Conservation (phyloP, 2,113 vertebrate species). For the Lycaon pictus region DNA sequence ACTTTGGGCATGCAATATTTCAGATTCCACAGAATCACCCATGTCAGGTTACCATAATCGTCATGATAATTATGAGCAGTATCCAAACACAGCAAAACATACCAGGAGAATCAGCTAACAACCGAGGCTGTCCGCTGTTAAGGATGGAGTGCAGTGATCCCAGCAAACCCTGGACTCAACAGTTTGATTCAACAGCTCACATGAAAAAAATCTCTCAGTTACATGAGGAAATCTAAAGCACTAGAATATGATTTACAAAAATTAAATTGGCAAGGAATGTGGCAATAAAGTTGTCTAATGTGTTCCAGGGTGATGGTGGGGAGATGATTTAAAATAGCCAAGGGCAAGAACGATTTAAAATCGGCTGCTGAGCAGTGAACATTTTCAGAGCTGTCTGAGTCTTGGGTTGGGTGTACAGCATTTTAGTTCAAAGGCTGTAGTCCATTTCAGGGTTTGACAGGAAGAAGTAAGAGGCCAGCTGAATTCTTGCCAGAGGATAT, state of each 20-base stretch:
- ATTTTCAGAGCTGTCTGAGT: constrained; percentile 54
- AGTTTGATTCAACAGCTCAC: constrained; percentile 18
- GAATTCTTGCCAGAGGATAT: constrained; percentile 69
- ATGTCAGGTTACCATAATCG: neutral
- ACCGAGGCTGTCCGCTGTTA: neutral
- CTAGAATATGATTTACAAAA: constrained; percentile 79
- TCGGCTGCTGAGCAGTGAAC: constrained; percentile 44
- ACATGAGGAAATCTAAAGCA: constrained; percentile 41
- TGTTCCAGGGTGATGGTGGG: constrained; percentile 63
- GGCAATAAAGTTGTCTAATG: constrained; percentile 78
- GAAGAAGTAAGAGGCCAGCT: constrained; percentile 68
- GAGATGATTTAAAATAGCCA: constrained; percentile 73
- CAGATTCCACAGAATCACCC: neutral
- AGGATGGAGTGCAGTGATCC: neutral
- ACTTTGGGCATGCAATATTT: neutral
- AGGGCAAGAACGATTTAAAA: constrained; percentile 67
- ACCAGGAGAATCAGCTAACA: neutral
- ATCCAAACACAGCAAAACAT: neutral
- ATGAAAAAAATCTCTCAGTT: neutral
- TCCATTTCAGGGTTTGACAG: constrained; percentile 71
- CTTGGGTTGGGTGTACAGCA: constrained; percentile 51
- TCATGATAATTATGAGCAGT: neutral
- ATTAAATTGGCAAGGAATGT: constrained; percentile 81
- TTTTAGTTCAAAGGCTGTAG: constrained; percentile 70
- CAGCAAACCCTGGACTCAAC: too few relatives aligned